phyloP scores from a whole-genome alignment of 2,797 vertebrate genomes.

The Rhinella marina region DNA sequence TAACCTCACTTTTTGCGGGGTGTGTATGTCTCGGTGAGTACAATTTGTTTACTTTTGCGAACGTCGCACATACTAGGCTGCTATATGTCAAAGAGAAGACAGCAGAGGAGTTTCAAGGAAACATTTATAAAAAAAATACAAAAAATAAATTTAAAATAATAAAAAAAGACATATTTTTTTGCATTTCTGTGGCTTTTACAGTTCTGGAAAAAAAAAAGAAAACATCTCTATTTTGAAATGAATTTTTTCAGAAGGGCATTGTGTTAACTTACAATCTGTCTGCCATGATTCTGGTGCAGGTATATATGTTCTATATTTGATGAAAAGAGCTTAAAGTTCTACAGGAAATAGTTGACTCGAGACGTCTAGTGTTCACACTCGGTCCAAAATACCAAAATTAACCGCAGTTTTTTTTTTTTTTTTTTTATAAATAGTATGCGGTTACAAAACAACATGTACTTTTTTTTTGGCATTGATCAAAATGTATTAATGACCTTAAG shows the following conservation, averaged over 20 bases:
- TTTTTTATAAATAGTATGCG: constrained; percentile 56
- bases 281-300: constrained; percentile 68
- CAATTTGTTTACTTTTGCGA: constrained; percentile 53
- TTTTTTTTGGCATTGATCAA: constrained; percentile 68
- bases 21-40: constrained; percentile 38
- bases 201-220: constrained; percentile 65
- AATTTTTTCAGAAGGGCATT: constrained; percentile 73
- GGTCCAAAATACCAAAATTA: constrained; percentile 68
- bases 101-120: constrained; percentile 30
- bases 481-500: constrained; percentile 70
- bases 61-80: constrained; percentile 51
- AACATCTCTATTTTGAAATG: constrained; percentile 75
- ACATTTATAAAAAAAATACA: constrained; percentile 46
- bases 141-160: constrained; percentile 33
- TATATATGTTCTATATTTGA: constrained; percentile 66
- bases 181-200: constrained; percentile 75
- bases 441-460: constrained; percentile 67
- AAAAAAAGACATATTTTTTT: constrained; percentile 67
- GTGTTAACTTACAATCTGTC: constrained; percentile 67
- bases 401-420: constrained; percentile 60
- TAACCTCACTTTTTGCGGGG: constrained; percentile 39
- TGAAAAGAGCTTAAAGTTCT: constrained; percentile 52
- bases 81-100: constrained; percentile 25
- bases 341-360: constrained; percentile 40
- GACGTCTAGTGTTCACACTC: constrained; percentile 65